These are phyloP conservation scores for Sylvilagus bachmani DNA, from an alignment of 2,113 vertebrate genomes.

Conservation along the genomic window DNA sequence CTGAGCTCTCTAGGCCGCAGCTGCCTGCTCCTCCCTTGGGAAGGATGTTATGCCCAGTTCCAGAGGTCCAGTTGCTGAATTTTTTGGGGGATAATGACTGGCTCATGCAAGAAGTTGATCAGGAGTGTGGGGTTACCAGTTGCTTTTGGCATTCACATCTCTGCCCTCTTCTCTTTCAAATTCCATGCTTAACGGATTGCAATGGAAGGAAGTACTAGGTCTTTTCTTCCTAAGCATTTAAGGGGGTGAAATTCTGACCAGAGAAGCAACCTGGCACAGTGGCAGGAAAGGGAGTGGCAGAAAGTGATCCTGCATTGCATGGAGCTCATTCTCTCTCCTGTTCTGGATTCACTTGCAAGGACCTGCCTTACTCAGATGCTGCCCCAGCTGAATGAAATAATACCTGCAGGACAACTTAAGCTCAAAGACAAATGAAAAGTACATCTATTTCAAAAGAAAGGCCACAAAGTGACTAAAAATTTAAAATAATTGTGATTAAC, in stretches of 20 bases:
- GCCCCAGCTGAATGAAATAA: neutral
- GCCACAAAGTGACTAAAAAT: neutral
- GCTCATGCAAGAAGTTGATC: neutral
- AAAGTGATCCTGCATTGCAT: neutral
- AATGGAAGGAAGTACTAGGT: neutral
- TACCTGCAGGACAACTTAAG: neutral
- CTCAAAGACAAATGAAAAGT: neutral
- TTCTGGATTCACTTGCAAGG: neutral
- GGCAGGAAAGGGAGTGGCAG: neutral
- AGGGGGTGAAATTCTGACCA: neutral
- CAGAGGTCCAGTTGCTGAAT: neutral
- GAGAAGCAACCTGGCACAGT: neutral
- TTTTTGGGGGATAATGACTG: neutral
- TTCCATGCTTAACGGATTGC: neutral
- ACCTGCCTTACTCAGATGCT: neutral
- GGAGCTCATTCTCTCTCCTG: neutral
- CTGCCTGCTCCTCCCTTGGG: neutral
- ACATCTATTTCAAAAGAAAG: neutral
- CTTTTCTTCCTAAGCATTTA: neutral
- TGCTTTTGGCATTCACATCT: too few species aligned
- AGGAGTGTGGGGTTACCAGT: neutral
- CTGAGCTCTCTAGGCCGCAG: neutral
- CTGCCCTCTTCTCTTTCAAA: neutral
- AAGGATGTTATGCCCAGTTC: neutral
- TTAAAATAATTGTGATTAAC: neutral